A percentile compares a stretch with the other conserved stretches of the same genome.
Evolutionary conservation across 2,113 vertebrate species (phyloP).

Genomic region (Callipepla californica): DNA sequence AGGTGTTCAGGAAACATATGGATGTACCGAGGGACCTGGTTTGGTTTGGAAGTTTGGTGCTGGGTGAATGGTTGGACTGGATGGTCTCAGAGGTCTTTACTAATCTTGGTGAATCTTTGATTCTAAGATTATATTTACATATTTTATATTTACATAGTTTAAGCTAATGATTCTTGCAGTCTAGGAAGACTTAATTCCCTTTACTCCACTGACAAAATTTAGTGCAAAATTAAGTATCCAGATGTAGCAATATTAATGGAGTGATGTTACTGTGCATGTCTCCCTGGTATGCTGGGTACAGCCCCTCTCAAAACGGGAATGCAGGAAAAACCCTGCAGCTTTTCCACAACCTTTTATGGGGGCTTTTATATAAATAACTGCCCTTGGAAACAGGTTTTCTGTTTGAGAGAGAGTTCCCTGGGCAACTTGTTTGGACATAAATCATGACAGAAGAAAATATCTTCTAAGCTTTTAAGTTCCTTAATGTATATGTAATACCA

Average conservation of each 20-base stretch:
- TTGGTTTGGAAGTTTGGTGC: too few relatives aligned
- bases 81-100: too few relatives aligned
- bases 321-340: not conserved
- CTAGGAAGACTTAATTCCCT: not conserved
- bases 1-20: too few relatives aligned
- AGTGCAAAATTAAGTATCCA: not conserved
- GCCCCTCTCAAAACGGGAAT: constrained; percentile 36
- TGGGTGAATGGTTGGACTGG: too few relatives aligned
- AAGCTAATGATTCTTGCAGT: not conserved
- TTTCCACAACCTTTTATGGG: constrained; percentile 55
- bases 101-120: too few relatives aligned
- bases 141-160: rapidly evolving
- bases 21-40: too few relatives aligned
- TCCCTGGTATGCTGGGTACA: constrained; percentile 4
- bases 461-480: constrained; percentile 42
- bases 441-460: constrained; percentile 31
- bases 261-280: not conserved
- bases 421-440: constrained; percentile 33
- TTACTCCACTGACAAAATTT: not conserved
- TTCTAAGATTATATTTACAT: too few relatives aligned
- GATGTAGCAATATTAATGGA: not conserved
- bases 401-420: not conserved
- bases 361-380: constrained; percentile 49
- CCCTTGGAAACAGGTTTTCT: constrained; percentile 42
- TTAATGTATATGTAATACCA: constrained; percentile 35